Base-by-base conservation (phyloP, 2,797 vertebrate genomes). In the Etheostoma nigrum region DNA sequence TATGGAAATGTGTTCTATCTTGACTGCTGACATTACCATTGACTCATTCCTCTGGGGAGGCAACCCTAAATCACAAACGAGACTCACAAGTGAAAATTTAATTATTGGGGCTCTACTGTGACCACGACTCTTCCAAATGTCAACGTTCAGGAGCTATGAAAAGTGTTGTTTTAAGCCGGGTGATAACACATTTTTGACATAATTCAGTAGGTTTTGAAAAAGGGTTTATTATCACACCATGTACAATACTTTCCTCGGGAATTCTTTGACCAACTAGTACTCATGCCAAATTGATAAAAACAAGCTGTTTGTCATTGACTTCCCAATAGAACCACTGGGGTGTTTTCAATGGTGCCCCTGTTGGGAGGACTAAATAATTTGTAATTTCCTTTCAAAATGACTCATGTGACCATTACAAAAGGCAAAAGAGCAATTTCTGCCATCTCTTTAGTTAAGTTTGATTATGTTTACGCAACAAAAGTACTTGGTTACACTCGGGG, bases 1-100 rank as follows among this genome's bases (percentile, higher is more conserved):
- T 59, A 59, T 83, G 72, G 71, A 86, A 81, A 83, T 53, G 33
- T 73, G 47, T 65, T 86, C 59, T 60, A 21, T 88, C 86, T 57
- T 65, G 67, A 81, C 75, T 75, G 69, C 79, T 89, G 73, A 83
- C 84, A 74, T 85, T 72, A 19, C 33, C 15, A 66, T 67, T 63
- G 79, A 88, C 44, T 79, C 53, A 53, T 82, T 85, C 55, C 72
- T 69, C 73, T 47, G 58, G 51, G 33, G 60, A 79, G 23, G n/a
- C 23, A 27, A 47, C 62, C 54, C 74, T 8, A 59, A 65, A 74
- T 79, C 53, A 63, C 48, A 79, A 66, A 62, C 70, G 52, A 67
- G 48, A 71, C 44, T 72, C 57, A 51, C 42, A 66, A 71, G 57
- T 75, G 54, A 40, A 74, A 70, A 79, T 86, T 49, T 58, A 53